phyloP scores from a whole-genome alignment of 2,797 vertebrate genomes.

The Chrysocyon brachyurus region DNA sequence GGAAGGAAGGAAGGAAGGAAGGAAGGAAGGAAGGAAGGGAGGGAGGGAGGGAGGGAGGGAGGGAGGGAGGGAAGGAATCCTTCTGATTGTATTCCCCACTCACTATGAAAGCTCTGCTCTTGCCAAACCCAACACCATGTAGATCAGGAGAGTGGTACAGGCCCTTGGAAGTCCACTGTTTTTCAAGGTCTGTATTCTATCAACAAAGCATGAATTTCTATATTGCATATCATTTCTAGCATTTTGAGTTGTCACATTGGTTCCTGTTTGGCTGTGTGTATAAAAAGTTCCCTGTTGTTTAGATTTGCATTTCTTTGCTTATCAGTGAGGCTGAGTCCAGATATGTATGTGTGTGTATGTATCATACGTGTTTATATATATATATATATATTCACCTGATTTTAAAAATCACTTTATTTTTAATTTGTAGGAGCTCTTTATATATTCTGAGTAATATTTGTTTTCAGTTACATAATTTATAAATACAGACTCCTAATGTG shows the following conservation, averaged over 20 bases:
- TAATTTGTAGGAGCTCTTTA: neutral
- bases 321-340: neutral
- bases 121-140: no score
- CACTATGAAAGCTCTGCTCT: no score
- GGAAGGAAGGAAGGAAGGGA: neutral
- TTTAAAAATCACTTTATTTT: neutral
- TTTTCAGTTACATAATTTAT: neutral
- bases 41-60: neutral
- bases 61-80: no score
- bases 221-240: neutral
- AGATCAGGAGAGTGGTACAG: no score
- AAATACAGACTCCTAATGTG: neutral
- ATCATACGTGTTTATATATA: neutral
- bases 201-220: neutral
- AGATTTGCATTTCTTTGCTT: neutral
- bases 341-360: neutral
- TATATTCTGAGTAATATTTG: neutral
- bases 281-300: neutral
- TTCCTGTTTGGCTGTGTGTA: neutral
- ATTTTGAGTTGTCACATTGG: neutral
- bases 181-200: neutral
- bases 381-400: neutral
- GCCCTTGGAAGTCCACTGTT: neutral
- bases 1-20: neutral
- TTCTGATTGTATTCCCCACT: no score